Conservation (phyloP, 2,797 vertebrate genomes). For the Halcyon leucocephala region DNA sequence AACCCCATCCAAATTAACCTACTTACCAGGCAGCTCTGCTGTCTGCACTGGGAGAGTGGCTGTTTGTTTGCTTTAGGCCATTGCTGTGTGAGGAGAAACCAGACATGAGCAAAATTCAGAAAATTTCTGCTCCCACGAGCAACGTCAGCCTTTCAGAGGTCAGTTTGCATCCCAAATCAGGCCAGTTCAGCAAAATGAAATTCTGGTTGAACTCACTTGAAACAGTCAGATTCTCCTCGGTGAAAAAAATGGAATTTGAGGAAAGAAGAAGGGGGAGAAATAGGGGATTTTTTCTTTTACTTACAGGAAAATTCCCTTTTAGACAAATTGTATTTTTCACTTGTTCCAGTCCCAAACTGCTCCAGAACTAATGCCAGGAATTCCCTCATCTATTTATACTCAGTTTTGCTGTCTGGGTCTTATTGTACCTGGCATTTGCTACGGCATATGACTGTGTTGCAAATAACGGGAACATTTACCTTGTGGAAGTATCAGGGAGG, state of each 20-base stretch:
- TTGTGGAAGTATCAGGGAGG: not conserved
- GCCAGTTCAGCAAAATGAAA: conserved; percentile 27
- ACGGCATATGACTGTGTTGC: not conserved
- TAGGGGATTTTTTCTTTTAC: not conserved
- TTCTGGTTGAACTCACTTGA: not conserved
- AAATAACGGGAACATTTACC: conserved; percentile 23
- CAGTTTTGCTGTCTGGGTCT: conserved; percentile 43
- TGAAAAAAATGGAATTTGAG: not conserved
- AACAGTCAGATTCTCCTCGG: not conserved
- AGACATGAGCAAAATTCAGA: conserved; percentile 12
- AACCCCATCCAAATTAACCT: conserved; percentile 30
- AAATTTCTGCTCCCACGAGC: not conserved
- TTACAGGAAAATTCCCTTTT: conserved; percentile 29
- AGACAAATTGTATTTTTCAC: conserved; percentile 40
- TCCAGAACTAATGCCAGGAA: conserved; percentile 60
- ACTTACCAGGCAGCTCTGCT: not conserved
- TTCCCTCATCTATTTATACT: conserved; percentile 63
- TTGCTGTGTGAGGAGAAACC: not conserved
- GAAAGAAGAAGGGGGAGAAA: not conserved
- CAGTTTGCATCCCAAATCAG: not conserved
- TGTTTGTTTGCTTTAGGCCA: conserved; percentile 42
- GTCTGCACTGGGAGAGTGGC: not conserved
- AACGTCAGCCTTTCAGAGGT: conserved; percentile 23
- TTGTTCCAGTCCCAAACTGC: conserved; percentile 47
- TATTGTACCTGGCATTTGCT: conserved; percentile 56